Evolutionary conservation across 2,113 vertebrate genomes (phyloP).

Genomic region (Xiphophorus maculatus): DNA sequence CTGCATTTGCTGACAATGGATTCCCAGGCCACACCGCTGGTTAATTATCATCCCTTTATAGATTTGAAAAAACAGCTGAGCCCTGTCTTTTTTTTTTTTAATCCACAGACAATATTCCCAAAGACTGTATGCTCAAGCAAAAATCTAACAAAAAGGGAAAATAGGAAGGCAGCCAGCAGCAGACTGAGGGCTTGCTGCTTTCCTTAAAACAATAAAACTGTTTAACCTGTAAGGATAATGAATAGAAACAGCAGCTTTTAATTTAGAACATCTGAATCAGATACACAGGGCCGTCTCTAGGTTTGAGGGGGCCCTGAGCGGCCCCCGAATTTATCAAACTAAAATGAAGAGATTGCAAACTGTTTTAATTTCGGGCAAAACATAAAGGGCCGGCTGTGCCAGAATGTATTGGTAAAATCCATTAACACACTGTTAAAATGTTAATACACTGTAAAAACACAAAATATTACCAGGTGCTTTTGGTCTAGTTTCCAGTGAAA

Average conservation of each 20-base stretch:
- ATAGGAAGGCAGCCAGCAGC: slow-evolving; percentile 16
- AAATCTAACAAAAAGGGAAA: slow-evolving; percentile 4
- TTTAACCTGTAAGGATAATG: slow-evolving; percentile 36
- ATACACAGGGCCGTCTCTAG: background rate
- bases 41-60: slow-evolving; percentile 60
- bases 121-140: slow-evolving; percentile 21
- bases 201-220: slow-evolving; percentile 33
- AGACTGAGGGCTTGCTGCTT: slow-evolving; percentile 10
- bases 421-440: no score
- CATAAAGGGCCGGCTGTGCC: no score
- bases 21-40: slow-evolving; percentile 36
- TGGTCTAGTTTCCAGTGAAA: no score
- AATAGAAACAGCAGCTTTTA: slow-evolving; percentile 42
- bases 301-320: no score
- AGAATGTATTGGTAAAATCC: no score
- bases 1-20: slow-evolving; percentile 35
- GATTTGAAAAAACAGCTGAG: slow-evolving; percentile 55
- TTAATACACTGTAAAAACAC: no score
- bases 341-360: no score
- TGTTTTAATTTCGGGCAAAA: no score
- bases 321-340: no score
- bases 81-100: slow-evolving; percentile 43
- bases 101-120: slow-evolving; percentile 47
- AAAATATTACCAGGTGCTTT: no score
- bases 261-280: slow-evolving; percentile 37